Evolutionary conservation across 2,797 vertebrate species (phyloP).

Genomic region (Sarcoramphus papa): DNA sequence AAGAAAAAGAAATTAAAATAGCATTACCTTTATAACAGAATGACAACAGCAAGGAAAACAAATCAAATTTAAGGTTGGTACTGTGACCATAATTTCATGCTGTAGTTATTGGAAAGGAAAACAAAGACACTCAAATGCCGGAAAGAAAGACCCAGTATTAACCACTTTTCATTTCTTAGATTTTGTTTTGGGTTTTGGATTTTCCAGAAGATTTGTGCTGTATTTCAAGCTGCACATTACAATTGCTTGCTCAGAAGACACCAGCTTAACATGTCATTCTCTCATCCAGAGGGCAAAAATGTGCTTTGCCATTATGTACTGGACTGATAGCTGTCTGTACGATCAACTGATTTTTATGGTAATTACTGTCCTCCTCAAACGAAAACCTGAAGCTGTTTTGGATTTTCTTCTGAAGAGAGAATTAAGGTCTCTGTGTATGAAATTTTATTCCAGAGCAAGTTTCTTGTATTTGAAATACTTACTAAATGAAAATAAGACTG

Average conservation of each 20-base stretch:
- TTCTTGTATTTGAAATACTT: neutral
- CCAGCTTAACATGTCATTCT: neutral
- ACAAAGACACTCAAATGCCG: neutral
- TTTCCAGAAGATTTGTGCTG: neutral
- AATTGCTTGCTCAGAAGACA: neutral
- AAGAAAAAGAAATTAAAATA: neutral
- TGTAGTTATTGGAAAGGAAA: neutral
- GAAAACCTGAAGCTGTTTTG: neutral
- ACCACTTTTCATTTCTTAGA: neutral
- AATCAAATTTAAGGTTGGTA: neutral
- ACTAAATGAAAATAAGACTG: neutral
- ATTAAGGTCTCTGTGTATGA: neutral
- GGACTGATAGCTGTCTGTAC: neutral
- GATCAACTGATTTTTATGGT: neutral
- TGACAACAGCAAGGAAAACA: neutral
- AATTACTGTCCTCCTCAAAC: neutral
- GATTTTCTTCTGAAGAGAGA: neutral
- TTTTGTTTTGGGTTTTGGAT: neutral
- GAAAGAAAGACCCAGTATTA: neutral
- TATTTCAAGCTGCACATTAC: neutral
- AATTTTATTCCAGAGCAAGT: neutral
- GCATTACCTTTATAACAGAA: neutral
- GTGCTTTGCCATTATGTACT: neutral
- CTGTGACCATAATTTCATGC: neutral
- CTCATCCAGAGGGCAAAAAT: neutral